Percentiles rank a stretch among this genome's conserved stretches.
Conservation (phyloP, 2,113 vertebrate genomes). For the Heterochromis multidens region DNA sequence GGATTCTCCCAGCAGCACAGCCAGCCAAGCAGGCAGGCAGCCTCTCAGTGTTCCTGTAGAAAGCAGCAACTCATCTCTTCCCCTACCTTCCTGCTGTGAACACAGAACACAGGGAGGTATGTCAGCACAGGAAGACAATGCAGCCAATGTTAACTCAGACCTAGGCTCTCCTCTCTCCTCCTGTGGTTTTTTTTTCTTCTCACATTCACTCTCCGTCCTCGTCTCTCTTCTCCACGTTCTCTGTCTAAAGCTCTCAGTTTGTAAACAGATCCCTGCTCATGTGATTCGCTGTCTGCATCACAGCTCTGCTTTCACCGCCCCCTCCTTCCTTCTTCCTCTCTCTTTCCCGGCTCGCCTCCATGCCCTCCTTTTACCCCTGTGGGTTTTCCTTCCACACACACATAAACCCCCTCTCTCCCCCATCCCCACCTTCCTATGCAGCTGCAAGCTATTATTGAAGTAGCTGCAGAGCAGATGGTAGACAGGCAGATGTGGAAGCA, state of each 20-base stretch:
- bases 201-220: constrained; percentile 25
- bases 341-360: neutral
- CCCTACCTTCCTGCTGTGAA: constrained; percentile 34
- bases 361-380: constrained; percentile 42
- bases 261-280: constrained; percentile 79
- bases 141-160: neutral
- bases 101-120: constrained; percentile 6
- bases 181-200: constrained; percentile 3
- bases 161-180: neutral
- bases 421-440: constrained; percentile 40
- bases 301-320: constrained; percentile 67
- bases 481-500: constrained; percentile 29
- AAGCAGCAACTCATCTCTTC: constrained; percentile 40
- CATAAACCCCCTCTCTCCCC: neutral
- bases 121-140: constrained; percentile 7
- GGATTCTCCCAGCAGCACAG: constrained; percentile 40
- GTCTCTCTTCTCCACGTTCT: constrained; percentile 40
- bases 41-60: constrained; percentile 45
- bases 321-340: constrained; percentile 32
- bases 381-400: constrained; percentile 15
- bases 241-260: constrained; percentile 64
- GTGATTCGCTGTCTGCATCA: constrained; percentile 76
- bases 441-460: constrained; percentile 66
- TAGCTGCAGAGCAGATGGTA: constrained; percentile 58
- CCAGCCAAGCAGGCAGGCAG: constrained; percentile 35